phyloP scores from a whole-genome alignment of 1,140 invertebrate genomes.

The Melitaea cinxia region DNA sequence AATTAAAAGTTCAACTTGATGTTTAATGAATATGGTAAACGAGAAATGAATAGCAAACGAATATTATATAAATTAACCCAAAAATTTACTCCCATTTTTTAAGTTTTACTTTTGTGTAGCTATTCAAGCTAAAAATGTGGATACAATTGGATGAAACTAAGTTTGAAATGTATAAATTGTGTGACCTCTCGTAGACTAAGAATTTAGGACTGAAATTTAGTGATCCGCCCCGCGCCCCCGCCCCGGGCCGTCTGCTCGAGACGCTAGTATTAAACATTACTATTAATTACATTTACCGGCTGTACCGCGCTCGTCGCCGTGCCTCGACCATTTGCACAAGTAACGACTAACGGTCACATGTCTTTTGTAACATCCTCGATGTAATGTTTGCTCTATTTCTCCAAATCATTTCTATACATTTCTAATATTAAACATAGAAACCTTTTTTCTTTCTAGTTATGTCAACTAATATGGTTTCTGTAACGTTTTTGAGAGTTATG shows the following conservation, averaged over 20 bases:
- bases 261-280: slow-evolving; percentile 31
- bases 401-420: neutral
- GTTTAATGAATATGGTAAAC: no score
- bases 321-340: slow-evolving; percentile 14
- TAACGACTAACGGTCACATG: slow-evolving; percentile 23
- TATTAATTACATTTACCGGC: slow-evolving; percentile 2
- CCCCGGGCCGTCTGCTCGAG: slow-evolving; percentile 19
- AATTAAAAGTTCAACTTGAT: no score
- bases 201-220: slow-evolving; percentile 17
- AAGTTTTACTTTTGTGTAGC: no score
- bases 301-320: neutral
- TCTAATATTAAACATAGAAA: neutral
- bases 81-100: no score
- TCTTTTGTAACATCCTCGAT: neutral
- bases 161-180: slow-evolving; percentile 22
- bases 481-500: no score
- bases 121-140: no score
- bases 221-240: slow-evolving; percentile 25
- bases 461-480: no score
- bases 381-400: slow-evolving; percentile 2
- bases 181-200: slow-evolving; percentile 19
- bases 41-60: no score
- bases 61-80: no score
- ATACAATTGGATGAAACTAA: no score
- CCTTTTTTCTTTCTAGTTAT: no score